Evolutionary conservation across 2,888 invertebrate genomes (phyloP).

Genomic region (Sinhomidia bicolor): DNA sequence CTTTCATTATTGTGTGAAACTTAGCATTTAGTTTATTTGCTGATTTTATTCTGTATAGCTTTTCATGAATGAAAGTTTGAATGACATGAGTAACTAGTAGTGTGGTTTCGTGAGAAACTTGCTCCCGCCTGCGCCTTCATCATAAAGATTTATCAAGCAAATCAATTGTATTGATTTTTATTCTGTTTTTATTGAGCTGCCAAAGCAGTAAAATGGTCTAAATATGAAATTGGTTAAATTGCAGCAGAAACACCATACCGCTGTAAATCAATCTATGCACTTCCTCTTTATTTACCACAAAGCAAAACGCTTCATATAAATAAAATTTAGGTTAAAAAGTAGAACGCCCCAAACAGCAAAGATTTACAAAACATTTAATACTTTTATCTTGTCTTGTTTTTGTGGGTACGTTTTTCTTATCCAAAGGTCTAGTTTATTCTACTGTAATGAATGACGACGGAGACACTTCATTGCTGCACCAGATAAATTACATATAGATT

Average conservation of each 20-base stretch:
- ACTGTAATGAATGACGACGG: neutral
- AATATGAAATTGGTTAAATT: neutral
- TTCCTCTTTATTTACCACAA: conserved; percentile 22
- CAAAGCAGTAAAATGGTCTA: no score
- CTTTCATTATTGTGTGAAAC: neutral
- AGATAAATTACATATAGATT: neutral
- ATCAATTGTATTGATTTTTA: neutral
- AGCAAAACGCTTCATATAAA: neutral
- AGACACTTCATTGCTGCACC: neutral
- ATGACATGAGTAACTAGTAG: neutral
- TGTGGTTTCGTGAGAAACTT: conserved; percentile 34
- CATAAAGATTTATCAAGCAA: neutral
- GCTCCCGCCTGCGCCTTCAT: neutral
- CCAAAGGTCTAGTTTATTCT: neutral
- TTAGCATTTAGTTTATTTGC: neutral
- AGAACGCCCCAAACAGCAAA: conserved; percentile 31
- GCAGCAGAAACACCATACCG: neutral
- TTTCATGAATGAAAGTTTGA: neutral
- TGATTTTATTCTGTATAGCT: neutral
- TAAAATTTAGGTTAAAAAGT: conserved; percentile 9
- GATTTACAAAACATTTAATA: neutral
- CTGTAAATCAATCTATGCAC: conserved; percentile 34
- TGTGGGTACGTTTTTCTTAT: neutral
- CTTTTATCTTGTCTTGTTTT: neutral
- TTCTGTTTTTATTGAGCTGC: neutral